These are phyloP conservation scores for Pedicia rivosa DNA, from an alignment of 2,888 invertebrate species.

Conservation along the genomic window DNA sequence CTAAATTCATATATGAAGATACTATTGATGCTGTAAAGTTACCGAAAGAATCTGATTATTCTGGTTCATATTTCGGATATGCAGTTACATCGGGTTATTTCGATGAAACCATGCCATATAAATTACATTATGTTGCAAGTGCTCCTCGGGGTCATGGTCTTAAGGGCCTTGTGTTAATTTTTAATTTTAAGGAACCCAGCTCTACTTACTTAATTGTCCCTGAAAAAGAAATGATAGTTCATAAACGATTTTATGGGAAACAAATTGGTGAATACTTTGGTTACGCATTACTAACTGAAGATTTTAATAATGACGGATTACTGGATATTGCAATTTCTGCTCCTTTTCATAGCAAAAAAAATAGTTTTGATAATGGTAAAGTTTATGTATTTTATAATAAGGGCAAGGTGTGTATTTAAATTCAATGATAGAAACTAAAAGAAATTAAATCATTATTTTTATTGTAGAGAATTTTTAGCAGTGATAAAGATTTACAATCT, in stretches of 20 bases:
- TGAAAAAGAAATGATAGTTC: slow-evolving; percentile 1
- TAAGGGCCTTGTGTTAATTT: slow-evolving; percentile 22
- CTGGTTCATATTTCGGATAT: slow-evolving; percentile 28
- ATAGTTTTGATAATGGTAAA: slow-evolving; percentile 29
- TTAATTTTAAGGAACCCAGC: slow-evolving; percentile 1
- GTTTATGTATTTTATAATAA: slow-evolving; percentile 29
- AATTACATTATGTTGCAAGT: slow-evolving; percentile 25
- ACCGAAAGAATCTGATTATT: slow-evolving; percentile 18
- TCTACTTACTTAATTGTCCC: not conserved
- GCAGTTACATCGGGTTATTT: slow-evolving; percentile 28
- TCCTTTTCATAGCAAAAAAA: slow-evolving; percentile 30
- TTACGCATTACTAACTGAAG: slow-evolving; percentile 39
- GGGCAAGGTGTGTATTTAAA: slow-evolving; percentile 23
- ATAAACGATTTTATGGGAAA: slow-evolving; percentile 25
- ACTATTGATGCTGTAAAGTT: slow-evolving; percentile 21
- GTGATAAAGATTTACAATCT: not conserved
- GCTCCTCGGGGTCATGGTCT: slow-evolving; percentile 30
- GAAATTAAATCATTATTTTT: not conserved
- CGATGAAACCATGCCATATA: slow-evolving; percentile 18
- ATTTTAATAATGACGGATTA: slow-evolving; percentile 42
- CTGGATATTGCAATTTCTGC: slow-evolving; percentile 50
- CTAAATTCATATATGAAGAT: slow-evolving; percentile 17
- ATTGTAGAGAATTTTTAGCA: not conserved
- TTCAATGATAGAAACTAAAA: slow-evolving; percentile 18
- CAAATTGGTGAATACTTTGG: slow-evolving; percentile 51